These are phyloP conservation scores for Blastobasis lacticolella DNA, from an alignment of 2,888 invertebrate genomes.

Conservation along the genomic window DNA sequence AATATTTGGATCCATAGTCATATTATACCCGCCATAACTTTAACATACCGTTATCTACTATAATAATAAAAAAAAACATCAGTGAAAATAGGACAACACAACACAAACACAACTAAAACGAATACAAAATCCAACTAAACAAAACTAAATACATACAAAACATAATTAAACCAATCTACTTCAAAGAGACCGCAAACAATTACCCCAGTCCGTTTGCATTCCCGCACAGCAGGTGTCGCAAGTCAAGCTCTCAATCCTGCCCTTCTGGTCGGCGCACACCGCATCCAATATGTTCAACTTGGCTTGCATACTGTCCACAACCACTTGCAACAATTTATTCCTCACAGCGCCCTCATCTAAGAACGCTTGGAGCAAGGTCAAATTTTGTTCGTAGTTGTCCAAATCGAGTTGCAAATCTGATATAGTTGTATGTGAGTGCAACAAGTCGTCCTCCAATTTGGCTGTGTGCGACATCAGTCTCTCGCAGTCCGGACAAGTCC, in stretches of 20 bases:
- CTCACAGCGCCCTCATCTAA: constrained; percentile 35
- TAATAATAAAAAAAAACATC: no score
- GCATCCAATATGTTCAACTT: constrained; percentile 36
- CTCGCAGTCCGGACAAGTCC: constrained; percentile 34
- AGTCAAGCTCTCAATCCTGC: constrained; percentile 26
- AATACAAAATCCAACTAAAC: constrained; percentile 11
- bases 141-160: constrained; percentile 7
- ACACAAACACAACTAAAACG: background rate
- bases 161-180: constrained; percentile 16
- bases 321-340: constrained; percentile 31
- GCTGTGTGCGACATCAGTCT: constrained; percentile 24
- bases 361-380: constrained; percentile 33
- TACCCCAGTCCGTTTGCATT: constrained; percentile 41
- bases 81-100: background rate
- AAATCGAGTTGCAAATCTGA: constrained; percentile 37
- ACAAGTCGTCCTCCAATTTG: constrained; percentile 38
- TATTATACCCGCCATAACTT: no score
- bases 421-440: constrained; percentile 23
- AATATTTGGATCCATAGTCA: no score
- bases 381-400: constrained; percentile 39
- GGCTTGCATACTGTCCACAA: constrained; percentile 31
- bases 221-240: constrained; percentile 26
- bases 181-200: constrained; percentile 17
- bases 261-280: constrained; percentile 33
- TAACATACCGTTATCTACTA: no score